Conservation (phyloP, 1,140 invertebrate species). For the Drosophila nebulosa region DNA sequence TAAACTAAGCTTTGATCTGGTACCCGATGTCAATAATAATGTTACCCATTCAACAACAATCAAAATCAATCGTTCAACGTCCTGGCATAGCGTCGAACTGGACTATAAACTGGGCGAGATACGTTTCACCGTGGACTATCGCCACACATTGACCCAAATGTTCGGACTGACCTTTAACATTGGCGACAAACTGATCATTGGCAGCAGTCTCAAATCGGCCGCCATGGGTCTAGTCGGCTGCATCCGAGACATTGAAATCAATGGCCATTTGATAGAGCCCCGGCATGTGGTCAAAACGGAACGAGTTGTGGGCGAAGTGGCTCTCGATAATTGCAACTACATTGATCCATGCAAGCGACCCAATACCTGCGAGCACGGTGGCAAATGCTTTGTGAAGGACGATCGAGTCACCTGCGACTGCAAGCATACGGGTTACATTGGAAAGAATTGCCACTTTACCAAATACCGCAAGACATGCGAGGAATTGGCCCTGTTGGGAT, state of each 20-base stretch:
- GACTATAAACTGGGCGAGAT: constrained; percentile 89
- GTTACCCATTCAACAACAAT: constrained; percentile 88
- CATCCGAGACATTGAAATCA: constrained; percentile 93
- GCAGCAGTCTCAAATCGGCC: constrained; percentile 86
- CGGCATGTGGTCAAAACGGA: constrained; percentile 90
- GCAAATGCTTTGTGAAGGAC: constrained; percentile 93
- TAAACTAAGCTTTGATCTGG: constrained; percentile 90
- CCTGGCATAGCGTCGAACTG: constrained; percentile 89
- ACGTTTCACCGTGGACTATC: constrained; percentile 88
- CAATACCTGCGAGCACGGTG: constrained; percentile 95
- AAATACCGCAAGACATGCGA: constrained; percentile 95
- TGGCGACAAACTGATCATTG: constrained; percentile 86
- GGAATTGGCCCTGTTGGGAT: constrained; percentile 91
- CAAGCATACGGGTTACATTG: constrained; percentile 91
- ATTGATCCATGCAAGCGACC: constrained; percentile 93
- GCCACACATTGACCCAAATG: constrained; percentile 86
- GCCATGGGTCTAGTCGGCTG: constrained; percentile 92
- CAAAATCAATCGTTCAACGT: constrained; percentile 88
- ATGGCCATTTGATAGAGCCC: constrained; percentile 87
- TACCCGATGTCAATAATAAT: constrained; percentile 87
- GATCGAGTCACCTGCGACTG: constrained; percentile 94
- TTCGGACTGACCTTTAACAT: constrained; percentile 84
- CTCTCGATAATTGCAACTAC: constrained; percentile 94
- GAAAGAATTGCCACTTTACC: constrained; percentile 96
- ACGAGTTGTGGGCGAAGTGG: constrained; percentile 91